Evolutionary conservation across 2,113 vertebrate genomes (phyloP).

Genomic region (Fukomys damarensis): DNA sequence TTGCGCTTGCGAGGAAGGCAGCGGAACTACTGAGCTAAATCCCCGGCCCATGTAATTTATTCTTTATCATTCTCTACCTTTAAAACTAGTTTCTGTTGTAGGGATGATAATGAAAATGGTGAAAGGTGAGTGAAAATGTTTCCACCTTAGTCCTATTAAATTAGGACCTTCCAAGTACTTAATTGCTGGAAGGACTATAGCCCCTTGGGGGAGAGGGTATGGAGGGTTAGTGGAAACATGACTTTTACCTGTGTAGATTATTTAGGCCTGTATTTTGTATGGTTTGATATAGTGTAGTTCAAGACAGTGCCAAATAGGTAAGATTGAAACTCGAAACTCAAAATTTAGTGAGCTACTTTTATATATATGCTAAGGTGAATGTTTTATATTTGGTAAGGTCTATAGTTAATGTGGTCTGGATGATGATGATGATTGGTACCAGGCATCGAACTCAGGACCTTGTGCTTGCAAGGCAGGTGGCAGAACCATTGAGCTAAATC

Average conservation of each 20-base stretch:
- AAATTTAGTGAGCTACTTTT: background rate
- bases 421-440: no score
- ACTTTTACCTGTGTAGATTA: background rate
- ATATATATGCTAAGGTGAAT: background rate
- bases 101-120: background rate
- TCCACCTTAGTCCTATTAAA: background rate
- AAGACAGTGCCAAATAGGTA: background rate
- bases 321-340: background rate
- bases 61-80: background rate
- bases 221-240: background rate
- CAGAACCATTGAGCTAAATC: no score
- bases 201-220: background rate
- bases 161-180: background rate
- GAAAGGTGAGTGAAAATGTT: conserved; percentile 1
- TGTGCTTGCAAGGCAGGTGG: no score
- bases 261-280: background rate
- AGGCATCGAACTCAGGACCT: no score
- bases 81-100: conserved; percentile 2
- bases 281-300: background rate
- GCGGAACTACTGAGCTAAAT: no score
- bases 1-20: no score
- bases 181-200: background rate
- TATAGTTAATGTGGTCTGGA: background rate
- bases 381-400: background rate
- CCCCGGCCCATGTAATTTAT: no score